These are phyloP conservation scores for Geophilus truncorum DNA, from an alignment of 2,888 invertebrate genomes.

Conservation along the genomic window DNA sequence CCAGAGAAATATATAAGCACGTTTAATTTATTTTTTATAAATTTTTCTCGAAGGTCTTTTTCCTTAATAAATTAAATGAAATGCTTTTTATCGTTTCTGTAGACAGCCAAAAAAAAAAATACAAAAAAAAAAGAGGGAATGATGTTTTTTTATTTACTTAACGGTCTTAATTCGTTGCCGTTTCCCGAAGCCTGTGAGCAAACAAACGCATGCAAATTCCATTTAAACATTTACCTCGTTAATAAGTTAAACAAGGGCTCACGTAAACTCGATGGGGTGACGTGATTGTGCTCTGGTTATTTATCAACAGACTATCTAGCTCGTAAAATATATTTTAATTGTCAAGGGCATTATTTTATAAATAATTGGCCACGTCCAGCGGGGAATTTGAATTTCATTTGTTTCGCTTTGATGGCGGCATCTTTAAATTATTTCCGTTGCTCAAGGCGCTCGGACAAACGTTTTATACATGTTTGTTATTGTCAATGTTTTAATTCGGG, in stretches of 20 bases:
- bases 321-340: conserved; percentile 27
- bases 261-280: neutral
- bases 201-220: neutral
- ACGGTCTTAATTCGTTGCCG: neutral
- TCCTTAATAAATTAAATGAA: neutral
- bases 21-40: neutral
- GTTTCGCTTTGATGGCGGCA: conserved; percentile 10
- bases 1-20: neutral
- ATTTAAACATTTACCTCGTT: neutral
- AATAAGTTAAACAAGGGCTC: neutral
- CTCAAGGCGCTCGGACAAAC: neutral
- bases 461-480: neutral
- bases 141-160: neutral
- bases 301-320: conserved; percentile 2
- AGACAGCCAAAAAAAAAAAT: neutral
- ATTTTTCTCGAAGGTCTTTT: neutral
- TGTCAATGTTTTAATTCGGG: neutral
- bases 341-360: conserved; percentile 24
- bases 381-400: conserved; percentile 20
- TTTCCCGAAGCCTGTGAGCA: neutral
- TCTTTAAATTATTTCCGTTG: conserved; percentile 27
- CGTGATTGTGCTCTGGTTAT: conserved; percentile 14
- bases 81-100: neutral
- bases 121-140: neutral
- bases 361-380: conserved; percentile 21